These are phyloP conservation scores for Seira musarum DNA, from an alignment of 2,888 invertebrate species.

Conservation along the genomic window DNA sequence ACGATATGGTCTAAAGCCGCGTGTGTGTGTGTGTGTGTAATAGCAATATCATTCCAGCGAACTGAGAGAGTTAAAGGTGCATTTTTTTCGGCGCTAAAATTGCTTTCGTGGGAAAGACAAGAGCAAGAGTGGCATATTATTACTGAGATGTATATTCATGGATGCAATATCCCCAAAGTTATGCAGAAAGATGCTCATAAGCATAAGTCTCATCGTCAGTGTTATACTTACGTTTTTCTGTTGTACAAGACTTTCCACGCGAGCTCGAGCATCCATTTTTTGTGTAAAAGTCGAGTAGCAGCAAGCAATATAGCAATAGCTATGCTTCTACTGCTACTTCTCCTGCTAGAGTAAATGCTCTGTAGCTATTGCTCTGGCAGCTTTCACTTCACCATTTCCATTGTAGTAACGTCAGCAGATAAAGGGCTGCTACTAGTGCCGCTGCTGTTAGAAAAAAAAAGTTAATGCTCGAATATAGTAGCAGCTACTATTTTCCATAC, in stretches of 20 bases:
- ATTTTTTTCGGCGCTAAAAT: constrained; percentile 34
- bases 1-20: constrained; percentile 45
- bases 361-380: neutral
- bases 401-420: constrained; percentile 54
- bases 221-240: neutral
- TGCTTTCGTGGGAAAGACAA: constrained; percentile 48
- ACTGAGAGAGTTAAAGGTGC: neutral
- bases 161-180: constrained; percentile 12
- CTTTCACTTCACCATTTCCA: constrained; percentile 29
- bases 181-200: constrained; percentile 16
- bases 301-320: constrained; percentile 4
- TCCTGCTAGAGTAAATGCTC: neutral
- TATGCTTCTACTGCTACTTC: constrained; percentile 10
- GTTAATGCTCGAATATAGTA: neutral
- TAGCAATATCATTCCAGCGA: constrained; percentile 7
- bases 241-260: neutral
- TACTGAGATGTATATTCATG: constrained; percentile 28
- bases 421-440: constrained; percentile 20
- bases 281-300: neutral
- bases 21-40: constrained; percentile 34
- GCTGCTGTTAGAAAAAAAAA: neutral
- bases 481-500: neutral
- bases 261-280: neutral
- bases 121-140: constrained; percentile 5
- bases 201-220: neutral